Conservation (phyloP, 2,113 vertebrate species). For the Corynorhinus townsendii region DNA sequence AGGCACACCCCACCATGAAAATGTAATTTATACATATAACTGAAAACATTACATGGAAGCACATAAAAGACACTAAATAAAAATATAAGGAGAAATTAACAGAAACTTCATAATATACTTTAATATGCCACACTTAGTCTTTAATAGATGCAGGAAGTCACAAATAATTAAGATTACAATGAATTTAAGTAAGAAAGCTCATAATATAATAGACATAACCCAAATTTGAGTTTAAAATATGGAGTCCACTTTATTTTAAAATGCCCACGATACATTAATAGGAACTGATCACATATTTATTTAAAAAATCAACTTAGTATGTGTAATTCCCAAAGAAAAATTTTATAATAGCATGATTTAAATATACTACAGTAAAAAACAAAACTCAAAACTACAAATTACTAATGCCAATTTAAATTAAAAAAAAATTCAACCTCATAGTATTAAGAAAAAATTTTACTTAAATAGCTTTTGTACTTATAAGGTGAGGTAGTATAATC, state of each 20-base stretch:
- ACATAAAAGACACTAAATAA: not conserved
- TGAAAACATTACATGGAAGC: not conserved
- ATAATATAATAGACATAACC: not conserved
- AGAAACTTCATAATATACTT: not conserved
- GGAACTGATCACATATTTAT: slow-evolving; percentile 24
- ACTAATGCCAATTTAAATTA: slow-evolving; percentile 39
- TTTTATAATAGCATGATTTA: slow-evolving; percentile 36
- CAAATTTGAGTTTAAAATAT: not conserved
- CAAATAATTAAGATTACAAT: not conserved
- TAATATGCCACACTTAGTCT: not conserved
- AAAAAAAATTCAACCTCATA: slow-evolving; percentile 33
- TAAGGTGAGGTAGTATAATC: not conserved
- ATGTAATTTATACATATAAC: not conserved
- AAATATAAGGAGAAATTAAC: not conserved
- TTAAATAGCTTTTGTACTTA: slow-evolving; percentile 29
- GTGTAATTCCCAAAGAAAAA: slow-evolving; percentile 8
- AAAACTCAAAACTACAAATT: not conserved
- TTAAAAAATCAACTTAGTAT: slow-evolving; percentile 45
- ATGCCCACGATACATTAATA: not conserved
- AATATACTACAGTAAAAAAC: not conserved
- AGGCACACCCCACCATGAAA: not conserved
- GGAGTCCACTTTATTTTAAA: slow-evolving; percentile 33
- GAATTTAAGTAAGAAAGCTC: not conserved
- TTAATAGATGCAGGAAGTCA: not conserved
- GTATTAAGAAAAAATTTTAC: slow-evolving; percentile 34